Percentiles rank a stretch among this genome's conserved stretches.
Evolutionary conservation across 1,140 invertebrate species (phyloP).

Genomic region (Danaus melanippus): DNA sequence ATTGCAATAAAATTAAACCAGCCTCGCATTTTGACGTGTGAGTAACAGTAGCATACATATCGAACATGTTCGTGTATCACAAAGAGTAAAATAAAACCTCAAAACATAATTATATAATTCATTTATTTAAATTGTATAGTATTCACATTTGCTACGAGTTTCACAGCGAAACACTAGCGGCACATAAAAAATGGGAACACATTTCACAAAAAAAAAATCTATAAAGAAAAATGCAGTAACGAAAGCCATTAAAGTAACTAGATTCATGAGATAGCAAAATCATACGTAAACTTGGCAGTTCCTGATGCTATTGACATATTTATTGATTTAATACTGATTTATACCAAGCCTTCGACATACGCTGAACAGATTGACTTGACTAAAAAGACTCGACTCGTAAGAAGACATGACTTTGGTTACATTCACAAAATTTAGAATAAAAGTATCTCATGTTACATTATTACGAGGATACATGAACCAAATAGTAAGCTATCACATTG

Average conservation of each 20-base stretch:
- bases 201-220: conserved; percentile 58
- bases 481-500: conserved; percentile 40
- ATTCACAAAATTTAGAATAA: too few relatives aligned
- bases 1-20: too few relatives aligned
- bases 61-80: too few relatives aligned
- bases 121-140: conserved; percentile 72
- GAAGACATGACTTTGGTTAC: too few relatives aligned
- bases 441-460: too few relatives aligned
- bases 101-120: conserved; percentile 64
- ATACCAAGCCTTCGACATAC: conserved; percentile 33
- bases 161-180: conserved; percentile 64
- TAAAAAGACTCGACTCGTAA: too few relatives aligned
- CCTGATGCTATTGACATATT: conserved; percentile 26
- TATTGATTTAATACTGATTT: conserved; percentile 54
- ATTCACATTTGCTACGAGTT: conserved; percentile 68
- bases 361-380: too few relatives aligned
- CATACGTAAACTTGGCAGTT: conserved; percentile 50
- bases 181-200: conserved; percentile 70
- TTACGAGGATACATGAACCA: background rate
- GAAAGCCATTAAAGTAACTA: conserved; percentile 61
- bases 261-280: conserved; percentile 13
- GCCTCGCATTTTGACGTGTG: too few relatives aligned
- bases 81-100: conserved; percentile 13
- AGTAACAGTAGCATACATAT: too few relatives aligned
- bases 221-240: conserved; percentile 66